Evolutionary conservation across 1,140 invertebrate species (phyloP).

Genomic region (Steinernema khuongi): DNA sequence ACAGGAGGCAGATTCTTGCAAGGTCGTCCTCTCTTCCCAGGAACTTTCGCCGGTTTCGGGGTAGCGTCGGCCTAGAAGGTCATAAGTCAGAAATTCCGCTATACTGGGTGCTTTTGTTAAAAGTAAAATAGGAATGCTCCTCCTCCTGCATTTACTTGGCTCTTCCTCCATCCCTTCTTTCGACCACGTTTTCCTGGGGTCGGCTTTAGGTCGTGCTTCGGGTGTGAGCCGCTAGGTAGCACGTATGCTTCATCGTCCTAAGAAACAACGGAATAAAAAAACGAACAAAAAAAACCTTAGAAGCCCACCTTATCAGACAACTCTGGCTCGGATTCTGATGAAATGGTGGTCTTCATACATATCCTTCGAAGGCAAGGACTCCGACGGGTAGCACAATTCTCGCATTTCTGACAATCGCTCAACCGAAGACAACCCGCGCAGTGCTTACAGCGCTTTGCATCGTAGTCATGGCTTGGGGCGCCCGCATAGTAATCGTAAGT

Average conservation of each 20-base stretch:
- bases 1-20: constrained; percentile 1
- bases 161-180: constrained; percentile 22
- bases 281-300: not conserved
- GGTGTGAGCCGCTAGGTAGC: not conserved
- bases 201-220: not conserved
- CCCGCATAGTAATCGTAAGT: not conserved
- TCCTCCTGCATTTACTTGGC: not conserved
- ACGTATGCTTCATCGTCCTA: not conserved
- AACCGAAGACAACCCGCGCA: constrained; percentile 28
- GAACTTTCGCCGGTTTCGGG: not conserved
- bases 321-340: not conserved
- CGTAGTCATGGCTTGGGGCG: not conserved
- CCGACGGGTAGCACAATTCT: constrained; percentile 8
- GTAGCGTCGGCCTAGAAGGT: constrained; percentile 17
- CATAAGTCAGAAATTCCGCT: not conserved
- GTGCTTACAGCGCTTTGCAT: not conserved
- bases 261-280: not conserved
- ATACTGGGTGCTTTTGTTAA: not conserved
- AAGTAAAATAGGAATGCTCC: no score
- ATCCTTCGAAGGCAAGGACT: constrained; percentile 21
- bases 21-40: not conserved
- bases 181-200: constrained; percentile 13
- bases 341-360: constrained; percentile 18
- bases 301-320: constrained; percentile 8
- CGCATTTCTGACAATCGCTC: constrained; percentile 28